Evolutionary conservation across 2,888 invertebrate species (phyloP).

Genomic region (Cyrtodaria siliqua): DNA sequence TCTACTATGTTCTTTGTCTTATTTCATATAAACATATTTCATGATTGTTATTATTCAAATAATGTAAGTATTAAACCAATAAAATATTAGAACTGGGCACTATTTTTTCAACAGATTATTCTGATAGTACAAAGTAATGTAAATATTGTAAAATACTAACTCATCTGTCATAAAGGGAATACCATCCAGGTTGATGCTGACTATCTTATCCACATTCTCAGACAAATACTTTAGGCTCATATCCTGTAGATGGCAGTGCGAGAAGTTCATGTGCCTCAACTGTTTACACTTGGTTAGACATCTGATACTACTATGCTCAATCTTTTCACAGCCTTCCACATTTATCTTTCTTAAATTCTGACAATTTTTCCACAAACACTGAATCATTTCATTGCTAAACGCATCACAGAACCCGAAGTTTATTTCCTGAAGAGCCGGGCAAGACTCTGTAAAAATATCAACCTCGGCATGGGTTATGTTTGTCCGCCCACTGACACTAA

Average conservation of each 20-base stretch:
- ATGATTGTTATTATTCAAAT: too few species aligned
- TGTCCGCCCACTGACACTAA: conserved; percentile 62
- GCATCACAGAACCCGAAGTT: conserved; percentile 74
- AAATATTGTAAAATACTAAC: conserved; percentile 53
- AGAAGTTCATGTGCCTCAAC: conserved; percentile 70
- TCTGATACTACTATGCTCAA: conserved; percentile 58
- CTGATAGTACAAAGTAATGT: too few species aligned
- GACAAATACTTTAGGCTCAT: conserved; percentile 63
- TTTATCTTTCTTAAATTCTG: conserved; percentile 64
- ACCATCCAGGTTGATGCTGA: conserved; percentile 74
- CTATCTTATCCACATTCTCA: conserved; percentile 52
- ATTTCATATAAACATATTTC: too few species aligned
- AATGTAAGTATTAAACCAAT: too few species aligned
- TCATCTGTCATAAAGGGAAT: conserved; percentile 72
- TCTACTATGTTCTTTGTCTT: too few species aligned
- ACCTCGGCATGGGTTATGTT: conserved; percentile 65
- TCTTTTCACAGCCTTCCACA: conserved; percentile 72
- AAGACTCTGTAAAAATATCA: conserved; percentile 65
- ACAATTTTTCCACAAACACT: conserved; percentile 66
- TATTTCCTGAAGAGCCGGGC: conserved; percentile 63
- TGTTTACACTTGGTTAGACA: conserved; percentile 44
- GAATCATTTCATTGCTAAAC: conserved; percentile 60
- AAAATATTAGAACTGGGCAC: too few species aligned
- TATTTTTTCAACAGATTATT: too few species aligned
- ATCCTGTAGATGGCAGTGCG: conserved; percentile 71